phyloP scores from a whole-genome alignment of 2,888 invertebrate species.

The Pherbina coryleti region DNA sequence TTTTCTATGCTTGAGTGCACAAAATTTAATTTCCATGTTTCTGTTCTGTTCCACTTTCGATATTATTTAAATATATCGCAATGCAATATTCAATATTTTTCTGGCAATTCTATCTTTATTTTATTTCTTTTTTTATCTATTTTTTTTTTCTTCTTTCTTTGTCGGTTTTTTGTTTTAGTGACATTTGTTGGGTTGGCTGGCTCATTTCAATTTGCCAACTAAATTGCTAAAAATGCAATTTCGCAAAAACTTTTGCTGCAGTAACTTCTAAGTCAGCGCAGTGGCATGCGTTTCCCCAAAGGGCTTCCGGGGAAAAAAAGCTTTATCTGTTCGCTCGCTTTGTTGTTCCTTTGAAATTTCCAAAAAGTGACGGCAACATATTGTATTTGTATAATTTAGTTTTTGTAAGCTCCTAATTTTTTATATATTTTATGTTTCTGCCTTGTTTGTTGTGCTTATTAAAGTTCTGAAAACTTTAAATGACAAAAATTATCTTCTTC shows the following conservation, averaged over 20 bases:
- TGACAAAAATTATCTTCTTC: not conserved
- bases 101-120: slow-evolving; percentile 51
- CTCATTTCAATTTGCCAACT: slow-evolving; percentile 27
- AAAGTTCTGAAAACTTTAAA: not conserved
- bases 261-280: not conserved
- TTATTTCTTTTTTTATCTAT: not conserved
- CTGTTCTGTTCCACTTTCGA: slow-evolving; percentile 29
- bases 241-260: slow-evolving; percentile 32
- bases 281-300: not conserved
- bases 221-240: slow-evolving; percentile 30
- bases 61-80: not conserved
- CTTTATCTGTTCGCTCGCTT: not conserved
- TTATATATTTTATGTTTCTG: not conserved
- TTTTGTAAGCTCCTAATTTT: not conserved
- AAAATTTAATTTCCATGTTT: not conserved
- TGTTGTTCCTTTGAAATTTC: no score
- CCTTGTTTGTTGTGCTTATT: not conserved
- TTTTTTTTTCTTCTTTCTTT: not conserved
- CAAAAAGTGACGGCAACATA: slow-evolving; percentile 14
- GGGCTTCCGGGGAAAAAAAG: not conserved
- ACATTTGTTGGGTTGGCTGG: slow-evolving; percentile 17
- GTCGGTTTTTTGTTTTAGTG: slow-evolving; percentile 26
- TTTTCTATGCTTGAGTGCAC: slow-evolving; percentile 37
- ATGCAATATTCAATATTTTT: slow-evolving; percentile 12
- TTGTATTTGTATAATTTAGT: not conserved